These are phyloP conservation scores for Gymnothorax reevesii DNA, from an alignment of 2,797 vertebrate genomes.

Conservation along the genomic window DNA sequence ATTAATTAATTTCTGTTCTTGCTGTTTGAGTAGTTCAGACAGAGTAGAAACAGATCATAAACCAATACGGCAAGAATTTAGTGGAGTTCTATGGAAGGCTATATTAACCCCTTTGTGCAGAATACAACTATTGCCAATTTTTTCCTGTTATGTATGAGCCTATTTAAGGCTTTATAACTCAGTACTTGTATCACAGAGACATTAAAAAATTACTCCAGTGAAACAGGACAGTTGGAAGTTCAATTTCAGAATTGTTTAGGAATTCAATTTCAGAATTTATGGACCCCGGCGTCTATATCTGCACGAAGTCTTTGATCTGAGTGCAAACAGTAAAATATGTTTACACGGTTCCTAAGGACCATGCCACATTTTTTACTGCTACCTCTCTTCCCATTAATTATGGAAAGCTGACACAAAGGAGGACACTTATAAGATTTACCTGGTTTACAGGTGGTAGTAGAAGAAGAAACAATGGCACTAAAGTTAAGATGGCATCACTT, in stretches of 20 bases:
- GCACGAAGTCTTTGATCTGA: conserved; percentile 21
- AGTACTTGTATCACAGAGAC: too few relatives aligned
- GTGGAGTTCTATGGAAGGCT: neutral
- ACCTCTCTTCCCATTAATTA: neutral
- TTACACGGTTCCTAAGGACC: conserved; percentile 9
- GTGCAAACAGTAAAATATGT: conserved; percentile 4
- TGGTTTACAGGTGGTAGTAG: neutral
- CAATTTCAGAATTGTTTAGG: too few relatives aligned
- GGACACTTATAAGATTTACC: neutral
- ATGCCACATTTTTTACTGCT: conserved; percentile 22
- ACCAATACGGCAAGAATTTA: neutral
- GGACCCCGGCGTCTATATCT: too few relatives aligned
- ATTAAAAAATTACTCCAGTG: too few relatives aligned
- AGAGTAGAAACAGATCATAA: too few relatives aligned
- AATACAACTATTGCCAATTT: too few relatives aligned
- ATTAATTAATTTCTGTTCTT: conserved; percentile 24
- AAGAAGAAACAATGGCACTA: neutral
- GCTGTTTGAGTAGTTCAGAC: conserved; percentile 20
- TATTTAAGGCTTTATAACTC: too few relatives aligned
- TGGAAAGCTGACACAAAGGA: neutral
- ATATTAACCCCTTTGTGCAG: too few relatives aligned
- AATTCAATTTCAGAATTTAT: too few relatives aligned
- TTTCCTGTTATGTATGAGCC: too few relatives aligned
- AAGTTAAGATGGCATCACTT: neutral
- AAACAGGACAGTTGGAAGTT: too few relatives aligned